Evolutionary conservation across 2,113 vertebrate genomes (phyloP), one percentile per base, ranked within the genome.

Genomic region (Periophthalmus modestus): DNA sequence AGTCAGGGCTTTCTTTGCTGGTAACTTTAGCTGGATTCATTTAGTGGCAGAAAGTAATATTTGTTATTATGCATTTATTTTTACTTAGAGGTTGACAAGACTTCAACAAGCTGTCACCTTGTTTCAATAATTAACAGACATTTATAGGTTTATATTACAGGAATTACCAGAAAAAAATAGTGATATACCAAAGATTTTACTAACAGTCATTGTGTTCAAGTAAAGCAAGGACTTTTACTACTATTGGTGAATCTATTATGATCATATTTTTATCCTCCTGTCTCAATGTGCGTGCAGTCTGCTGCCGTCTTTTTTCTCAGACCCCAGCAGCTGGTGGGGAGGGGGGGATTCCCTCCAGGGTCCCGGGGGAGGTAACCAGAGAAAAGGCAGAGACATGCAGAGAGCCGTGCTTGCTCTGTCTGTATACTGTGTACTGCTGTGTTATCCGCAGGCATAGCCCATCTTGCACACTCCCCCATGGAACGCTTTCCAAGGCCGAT

Each of bases 351-450:
- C 76, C 79, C 75, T 88, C 55, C 59, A 33, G 47, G 3, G 57
- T 82, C 89, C 82, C 83, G 72, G 5, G 84, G 88, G 87, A 77
- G 7, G 85, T 86, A 88, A 89, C 85, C n/a, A 89, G 83, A 87
- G 83, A 75, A 55, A 54, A 66, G 70, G 15, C 69, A 65, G 50
- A 82, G 63, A 71, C 57, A 57, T 36, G 33, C 55, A 66, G 75
- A 70, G 69, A 73, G 52, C 77, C 69, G 59, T 74, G 59, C 72
- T 46, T 74, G 21, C 52, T 10, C 50, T 66, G 39, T 43, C 39
- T 43, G 39, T 43, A 5, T 14, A 54, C 58, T 5, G 36, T 72
- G 68, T 19, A 19, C 23, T 4, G 3, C 16, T 33, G 61, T 28
- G 63, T 33, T 50, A 63, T 52, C n/a, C 36, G 3, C 7, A 47